Conservation (phyloP, 2,797 vertebrate genomes). For the Knipowitschia caucasica region DNA sequence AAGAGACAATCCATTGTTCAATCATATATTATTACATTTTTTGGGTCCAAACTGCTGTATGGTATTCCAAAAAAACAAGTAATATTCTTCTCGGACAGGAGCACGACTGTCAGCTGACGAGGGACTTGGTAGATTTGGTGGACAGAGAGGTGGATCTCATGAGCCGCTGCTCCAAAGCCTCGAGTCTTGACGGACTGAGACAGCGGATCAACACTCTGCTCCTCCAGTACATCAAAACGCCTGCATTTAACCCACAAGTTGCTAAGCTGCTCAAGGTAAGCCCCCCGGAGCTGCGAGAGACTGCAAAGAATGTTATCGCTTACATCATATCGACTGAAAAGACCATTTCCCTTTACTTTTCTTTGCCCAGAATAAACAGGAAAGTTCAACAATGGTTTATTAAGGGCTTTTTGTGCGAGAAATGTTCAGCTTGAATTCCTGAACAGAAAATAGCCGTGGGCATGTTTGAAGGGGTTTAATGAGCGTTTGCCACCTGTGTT, state of each 20-base stretch:
- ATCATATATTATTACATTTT: too few relatives aligned
- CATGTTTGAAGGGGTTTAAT: background rate
- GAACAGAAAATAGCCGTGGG: background rate
- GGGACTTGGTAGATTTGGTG: slow-evolving; percentile 85
- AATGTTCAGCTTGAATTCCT: background rate
- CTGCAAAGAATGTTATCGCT: background rate
- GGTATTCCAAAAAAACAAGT: too few relatives aligned
- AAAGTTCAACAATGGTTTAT: background rate
- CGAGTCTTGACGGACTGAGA: slow-evolving; percentile 84
- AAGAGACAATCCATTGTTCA: too few relatives aligned
- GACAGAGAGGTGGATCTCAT: slow-evolving; percentile 88
- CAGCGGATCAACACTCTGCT: slow-evolving; percentile 89
- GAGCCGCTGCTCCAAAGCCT: slow-evolving; percentile 74
- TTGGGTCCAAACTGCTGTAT: too few relatives aligned
- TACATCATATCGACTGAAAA: background rate
- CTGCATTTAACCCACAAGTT: slow-evolving; percentile 85
- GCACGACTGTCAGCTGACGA: slow-evolving; percentile 83
- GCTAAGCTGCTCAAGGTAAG: slow-evolving; percentile 81
- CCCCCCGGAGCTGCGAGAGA: background rate
- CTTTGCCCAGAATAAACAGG: background rate
- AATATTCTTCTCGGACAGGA: slow-evolving; percentile 70
- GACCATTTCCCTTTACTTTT: background rate
- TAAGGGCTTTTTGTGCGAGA: background rate
- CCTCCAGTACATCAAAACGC: slow-evolving; percentile 89
- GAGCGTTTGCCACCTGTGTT: background rate